phyloP scores from a whole-genome alignment of 2,113 vertebrate genomes.

The Muntiacus reevesi region DNA sequence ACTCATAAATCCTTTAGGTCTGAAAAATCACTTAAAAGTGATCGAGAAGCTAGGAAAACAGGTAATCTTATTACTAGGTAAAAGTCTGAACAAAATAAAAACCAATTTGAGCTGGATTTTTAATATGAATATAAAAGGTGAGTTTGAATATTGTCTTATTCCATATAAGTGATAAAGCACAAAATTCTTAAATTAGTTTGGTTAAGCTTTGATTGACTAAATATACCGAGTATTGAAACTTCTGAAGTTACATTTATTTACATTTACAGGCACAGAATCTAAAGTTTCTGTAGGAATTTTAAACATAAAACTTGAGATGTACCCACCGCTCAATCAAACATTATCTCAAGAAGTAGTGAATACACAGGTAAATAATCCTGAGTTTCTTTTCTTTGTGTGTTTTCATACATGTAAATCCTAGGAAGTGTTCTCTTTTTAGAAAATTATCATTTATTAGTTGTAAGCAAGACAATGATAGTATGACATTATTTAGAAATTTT shows the following conservation, averaged over 20 bases:
- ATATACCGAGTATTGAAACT: background rate
- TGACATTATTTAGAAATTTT: background rate
- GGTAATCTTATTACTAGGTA: background rate
- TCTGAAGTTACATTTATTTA: constrained; percentile 65
- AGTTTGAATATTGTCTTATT: constrained; percentile 1
- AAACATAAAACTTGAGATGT: constrained; percentile 93
- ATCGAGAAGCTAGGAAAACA: constrained; percentile 4
- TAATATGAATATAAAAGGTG: background rate
- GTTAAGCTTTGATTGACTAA: background rate
- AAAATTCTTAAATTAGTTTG: constrained; percentile 22
- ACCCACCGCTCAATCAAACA: constrained; percentile 87
- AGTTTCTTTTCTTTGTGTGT: background rate
- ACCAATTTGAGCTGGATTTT: constrained; percentile 10
- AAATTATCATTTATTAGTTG: background rate
- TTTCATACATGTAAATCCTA: background rate
- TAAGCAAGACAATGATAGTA: background rate
- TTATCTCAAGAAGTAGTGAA: constrained; percentile 89
- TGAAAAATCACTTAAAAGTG: constrained; percentile 6
- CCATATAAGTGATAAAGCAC: background rate
- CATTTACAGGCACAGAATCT: constrained; percentile 90
- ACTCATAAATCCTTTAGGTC: background rate
- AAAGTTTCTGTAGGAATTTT: constrained; percentile 95
- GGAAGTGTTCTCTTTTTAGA: background rate
- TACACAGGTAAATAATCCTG: constrained; percentile 88
- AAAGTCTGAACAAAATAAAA: background rate